phyloP scores from a whole-genome alignment of 2,113 vertebrate genomes.

The Gorsachius goisagi region DNA sequence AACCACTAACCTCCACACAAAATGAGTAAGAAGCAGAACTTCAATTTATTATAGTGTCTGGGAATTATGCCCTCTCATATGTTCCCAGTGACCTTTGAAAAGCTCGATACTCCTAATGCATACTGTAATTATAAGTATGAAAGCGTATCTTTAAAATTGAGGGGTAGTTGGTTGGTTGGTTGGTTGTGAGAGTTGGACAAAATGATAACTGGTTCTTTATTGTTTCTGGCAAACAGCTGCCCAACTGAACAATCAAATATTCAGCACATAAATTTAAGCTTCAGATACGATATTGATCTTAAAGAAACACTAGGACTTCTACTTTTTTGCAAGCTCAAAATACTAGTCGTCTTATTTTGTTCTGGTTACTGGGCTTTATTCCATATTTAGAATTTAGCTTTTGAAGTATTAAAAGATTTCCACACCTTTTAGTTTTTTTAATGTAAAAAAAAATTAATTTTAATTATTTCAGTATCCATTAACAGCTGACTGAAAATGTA shows the following conservation, averaged over 20 bases:
- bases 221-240: neutral
- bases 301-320: neutral
- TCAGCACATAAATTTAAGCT: neutral
- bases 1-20: neutral
- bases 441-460: neutral
- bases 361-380: neutral
- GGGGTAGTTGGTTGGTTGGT: neutral
- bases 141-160: neutral
- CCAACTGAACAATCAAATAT: neutral
- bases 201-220: neutral
- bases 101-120: neutral
- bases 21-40: neutral
- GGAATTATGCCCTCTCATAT: fast-evolving
- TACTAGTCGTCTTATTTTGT: neutral
- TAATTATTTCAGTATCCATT: neutral
- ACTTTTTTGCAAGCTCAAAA: neutral
- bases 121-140: neutral
- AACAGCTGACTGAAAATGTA: neutral
- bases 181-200: neutral
- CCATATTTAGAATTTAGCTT: neutral
- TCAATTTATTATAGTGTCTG: neutral
- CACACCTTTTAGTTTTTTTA: neutral
- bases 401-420: neutral
- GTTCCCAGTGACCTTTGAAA: neutral
- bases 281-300: neutral